Evolutionary conservation across 2,113 vertebrate genomes (phyloP), one percentile per base, ranked within the genome.

Genomic region (Silurus glanis): DNA sequence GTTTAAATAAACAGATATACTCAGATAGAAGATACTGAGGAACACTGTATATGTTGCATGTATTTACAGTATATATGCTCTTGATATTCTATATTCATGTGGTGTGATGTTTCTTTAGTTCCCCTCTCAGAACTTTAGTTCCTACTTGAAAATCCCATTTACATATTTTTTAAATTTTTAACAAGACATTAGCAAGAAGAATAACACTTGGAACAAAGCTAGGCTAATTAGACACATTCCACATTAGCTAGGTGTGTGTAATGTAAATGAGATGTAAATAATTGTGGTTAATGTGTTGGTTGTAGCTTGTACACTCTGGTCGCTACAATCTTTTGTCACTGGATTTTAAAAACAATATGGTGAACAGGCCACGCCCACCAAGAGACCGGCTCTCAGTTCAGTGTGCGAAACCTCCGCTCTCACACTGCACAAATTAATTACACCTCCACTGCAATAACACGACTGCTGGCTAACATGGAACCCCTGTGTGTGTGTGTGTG

Each of bases 361-460:
- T 78, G 14, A 56, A 58, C 8, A 79, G 55, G 49, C 76, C 75
- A 79, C 76, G n/a, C 76, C 76, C 25, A 37, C 12, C 25, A 79
- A 25, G 21, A 53, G 5, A 25, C 49, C 62, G n/a, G 5, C 25
- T 8, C 14, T 13, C 25, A 25, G 9, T 12, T 10, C 23, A n/a
- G n/a, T 13, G 19, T 5, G 4, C 21, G 17, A 72, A 72, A 72
- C 17, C 69, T 72, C 28, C 0, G 6, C 67, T 71, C 28, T 45
- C 28, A 45, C 37, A 71, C 2, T 3, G 19, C 25, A 17, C 13
- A 8, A 45, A 47, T 17, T 71, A 37, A 51, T 74, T n/a, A 47
- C 37, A 21, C 69, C 69, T 75, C 9, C 6, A 76, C 17, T 49
- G 71, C 71, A 49, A 12, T 10, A 58, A 64, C 9, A n/a, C n/a